phyloP scores from a whole-genome alignment of 2,888 invertebrate species.

The Melanostoma mellinum region DNA sequence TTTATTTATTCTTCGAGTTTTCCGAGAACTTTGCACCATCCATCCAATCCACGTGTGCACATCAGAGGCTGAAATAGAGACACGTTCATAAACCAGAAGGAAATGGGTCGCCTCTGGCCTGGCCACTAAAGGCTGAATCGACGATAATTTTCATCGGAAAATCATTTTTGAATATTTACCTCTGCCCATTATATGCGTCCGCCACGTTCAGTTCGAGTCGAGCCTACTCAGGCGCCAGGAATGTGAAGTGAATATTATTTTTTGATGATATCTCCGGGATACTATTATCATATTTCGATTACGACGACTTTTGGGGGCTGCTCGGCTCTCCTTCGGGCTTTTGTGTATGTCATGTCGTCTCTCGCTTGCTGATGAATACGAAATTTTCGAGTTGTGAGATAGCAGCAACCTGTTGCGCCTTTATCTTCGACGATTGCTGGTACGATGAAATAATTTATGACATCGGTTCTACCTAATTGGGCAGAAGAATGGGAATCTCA shows the following conservation, averaged over 20 bases:
- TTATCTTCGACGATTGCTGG: constrained; percentile 21
- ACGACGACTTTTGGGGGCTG: constrained; percentile 53
- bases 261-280: constrained; percentile 67
- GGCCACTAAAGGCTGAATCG: neutral
- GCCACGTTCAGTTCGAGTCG: neutral
- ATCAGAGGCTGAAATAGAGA: constrained; percentile 6
- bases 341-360: constrained; percentile 3
- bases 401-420: constrained; percentile 60
- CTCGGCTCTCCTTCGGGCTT: neutral
- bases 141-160: constrained; percentile 55
- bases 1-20: constrained; percentile 65
- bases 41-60: constrained; percentile 32
- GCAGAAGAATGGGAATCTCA: constrained; percentile 35
- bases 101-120: constrained; percentile 55
- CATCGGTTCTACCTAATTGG: constrained; percentile 66
- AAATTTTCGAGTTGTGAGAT: constrained; percentile 23
- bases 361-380: constrained; percentile 43
- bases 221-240: constrained; percentile 52
- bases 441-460: constrained; percentile 59
- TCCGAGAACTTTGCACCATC: constrained; percentile 58
- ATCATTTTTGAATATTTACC: constrained; percentile 46
- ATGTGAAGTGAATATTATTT: constrained; percentile 64
- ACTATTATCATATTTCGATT: constrained; percentile 65
- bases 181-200: constrained; percentile 3
- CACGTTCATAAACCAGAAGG: constrained; percentile 7